Evolutionary conservation across 2,888 invertebrate species (phyloP), one percentile per base, ranked within the genome.

Genomic region (Galeopsomyia nigrocyanea): DNA sequence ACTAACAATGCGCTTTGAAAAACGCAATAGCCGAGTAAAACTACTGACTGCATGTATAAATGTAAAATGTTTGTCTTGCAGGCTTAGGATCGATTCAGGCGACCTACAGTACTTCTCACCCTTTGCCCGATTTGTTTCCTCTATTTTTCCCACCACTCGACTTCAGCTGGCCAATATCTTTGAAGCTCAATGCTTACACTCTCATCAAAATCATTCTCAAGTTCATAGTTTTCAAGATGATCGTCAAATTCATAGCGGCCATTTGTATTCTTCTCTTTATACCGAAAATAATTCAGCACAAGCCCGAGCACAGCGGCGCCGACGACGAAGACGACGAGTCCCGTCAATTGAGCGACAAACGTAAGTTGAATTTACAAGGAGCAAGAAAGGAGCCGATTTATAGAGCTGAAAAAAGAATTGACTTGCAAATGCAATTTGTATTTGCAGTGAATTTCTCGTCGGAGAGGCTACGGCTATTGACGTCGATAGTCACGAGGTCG

Each of bases 191-290:
- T 80, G 89, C 93, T 1, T 88, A 92, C 74, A 93, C 93, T 0
- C 85, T 94, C 67, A 93, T 93, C 0, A 94, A 94, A 86, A 89
- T 94, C 71, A 80, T 94, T 70, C 84, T 94, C 49, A 95, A 95
- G 83, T 84, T 94, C 64, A 87, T 94, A 5, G 91, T 95, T 78
- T 94, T 95, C 84, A 95, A 95, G 86, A 92, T 94, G 86, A 90
- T 94, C 65, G 91, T 95, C 71, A 93, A 94, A 79, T 94, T 94
- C 86, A 90, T 94, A 55, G 94, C 92, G 0, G 88, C 94, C 6
- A 90, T 94, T 79, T 94, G 92, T 81, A 88, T 94, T 82, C 85
- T 95, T 78, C 86, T 95, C 65, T 93, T 94, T 82, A 90, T 94
- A 77, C 94, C 95, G 0, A 92, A 92, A 83, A 84, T 93, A 22